Base-by-base conservation (phyloP, 2,797 vertebrate genomes). In the Ceyx erithaca region DNA sequence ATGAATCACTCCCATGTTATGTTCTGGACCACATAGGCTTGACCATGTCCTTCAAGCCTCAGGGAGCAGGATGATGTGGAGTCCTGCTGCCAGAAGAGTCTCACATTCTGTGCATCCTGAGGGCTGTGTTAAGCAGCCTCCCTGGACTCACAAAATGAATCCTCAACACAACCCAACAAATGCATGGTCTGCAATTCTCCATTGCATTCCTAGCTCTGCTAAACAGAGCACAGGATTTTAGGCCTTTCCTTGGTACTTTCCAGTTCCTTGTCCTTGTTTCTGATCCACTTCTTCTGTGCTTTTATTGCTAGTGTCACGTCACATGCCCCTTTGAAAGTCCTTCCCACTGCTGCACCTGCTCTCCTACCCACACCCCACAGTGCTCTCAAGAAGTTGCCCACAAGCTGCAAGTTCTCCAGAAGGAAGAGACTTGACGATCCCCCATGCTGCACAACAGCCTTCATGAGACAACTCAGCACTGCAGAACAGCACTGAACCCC, bases 331-430 rank as follows among this genome's bases (percentile, higher is more conserved):
- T 37, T 20, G 22, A 22, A 89, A 75, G 31, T 41, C 51, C 28
- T 72, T 83, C 51, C 58, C 59, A 30, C 37, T 58, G 33, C 70
- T 54, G n/a, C 62, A 58, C 62, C 18, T 33, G 48, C 23, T 54
- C 26, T 51, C 22, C 41, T 31, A 37, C 57, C 6, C 30, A 35
- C 45, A 59, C 10, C 35, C 33, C n/a, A 43, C 46, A 59, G 77
- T 0, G 0, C 22, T 80, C 46, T 58, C n/a, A 3, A 46, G 37
- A 72, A 68, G 31, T 1, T 13, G 3, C 22, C 12, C 55, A 30
- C 19, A 80, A 55, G 28, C 67, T 55, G 15, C 0, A 1, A 33
- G 61, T 64, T 70, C 57, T 66, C 31, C 81, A 68, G 54, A 9
- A 91, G 17, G 30, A 80, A 55, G 14, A 37, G 45, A 10, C 14